phyloP scores from a whole-genome alignment of 1,140 invertebrate genomes.

The Coptotermes formosanus region DNA sequence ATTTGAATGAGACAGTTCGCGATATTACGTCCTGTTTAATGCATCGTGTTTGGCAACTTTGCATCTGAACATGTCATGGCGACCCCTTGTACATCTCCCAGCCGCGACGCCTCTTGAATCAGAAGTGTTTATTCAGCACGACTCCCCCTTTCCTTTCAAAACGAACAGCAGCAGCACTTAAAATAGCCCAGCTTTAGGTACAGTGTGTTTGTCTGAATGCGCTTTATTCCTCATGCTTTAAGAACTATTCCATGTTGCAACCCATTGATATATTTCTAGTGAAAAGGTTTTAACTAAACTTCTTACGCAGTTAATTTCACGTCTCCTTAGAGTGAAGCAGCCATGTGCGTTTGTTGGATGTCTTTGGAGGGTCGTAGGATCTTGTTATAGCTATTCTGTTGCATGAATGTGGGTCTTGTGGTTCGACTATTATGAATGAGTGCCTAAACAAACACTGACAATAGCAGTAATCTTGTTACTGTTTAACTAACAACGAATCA shows the following conservation, averaged over 20 bases:
- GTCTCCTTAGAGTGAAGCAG: neutral
- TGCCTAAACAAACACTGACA: neutral
- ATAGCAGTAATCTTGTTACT: neutral
- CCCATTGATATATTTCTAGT: neutral
- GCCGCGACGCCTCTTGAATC: neutral
- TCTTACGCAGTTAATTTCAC: neutral
- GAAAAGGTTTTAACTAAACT: neutral
- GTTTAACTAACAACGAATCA: neutral
- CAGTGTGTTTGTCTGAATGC: neutral
- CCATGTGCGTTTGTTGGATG: neutral
- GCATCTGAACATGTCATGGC: neutral
- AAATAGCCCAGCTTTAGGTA: neutral
- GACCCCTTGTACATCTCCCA: neutral
- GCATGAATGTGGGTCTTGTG: neutral
- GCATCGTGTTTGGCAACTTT: neutral
- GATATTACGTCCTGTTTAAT: constrained; percentile 2
- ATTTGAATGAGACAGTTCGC: neutral
- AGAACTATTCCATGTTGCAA: neutral
- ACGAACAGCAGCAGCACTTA: neutral
- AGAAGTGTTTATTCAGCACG: neutral
- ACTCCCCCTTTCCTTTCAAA: neutral
- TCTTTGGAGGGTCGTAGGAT: neutral
- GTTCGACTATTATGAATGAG: neutral
- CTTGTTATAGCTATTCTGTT: neutral
- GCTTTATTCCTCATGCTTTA: neutral